Evolutionary conservation across 1,140 invertebrate genomes (phyloP).

Genomic region (Neoseiulus cucumeris): DNA sequence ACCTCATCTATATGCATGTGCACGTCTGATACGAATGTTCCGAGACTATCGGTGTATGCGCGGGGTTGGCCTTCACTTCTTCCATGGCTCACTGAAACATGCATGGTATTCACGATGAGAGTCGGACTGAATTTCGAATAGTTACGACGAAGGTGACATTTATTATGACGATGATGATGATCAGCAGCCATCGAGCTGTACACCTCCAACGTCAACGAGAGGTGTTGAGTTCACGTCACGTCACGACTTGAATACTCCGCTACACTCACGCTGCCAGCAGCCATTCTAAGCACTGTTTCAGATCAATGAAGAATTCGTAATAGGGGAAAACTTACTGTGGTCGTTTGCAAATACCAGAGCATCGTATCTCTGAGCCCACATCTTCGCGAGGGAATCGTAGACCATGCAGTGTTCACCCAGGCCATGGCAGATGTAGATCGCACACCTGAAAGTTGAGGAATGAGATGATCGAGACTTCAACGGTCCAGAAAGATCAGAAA

Average conservation of each 20-base stretch:
- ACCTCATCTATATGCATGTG: background rate
- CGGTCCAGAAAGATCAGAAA: no score
- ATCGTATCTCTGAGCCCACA: slow-evolving; percentile 4
- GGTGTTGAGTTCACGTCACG: no score
- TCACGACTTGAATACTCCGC: no score
- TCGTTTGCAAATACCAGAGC: background rate
- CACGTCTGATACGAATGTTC: background rate
- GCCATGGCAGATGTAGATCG: background rate
- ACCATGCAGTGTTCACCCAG: background rate
- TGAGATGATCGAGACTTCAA: background rate
- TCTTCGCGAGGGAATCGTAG: background rate
- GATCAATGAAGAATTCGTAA: no score
- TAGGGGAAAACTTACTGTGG: background rate
- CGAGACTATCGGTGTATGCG: background rate
- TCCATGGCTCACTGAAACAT: background rate
- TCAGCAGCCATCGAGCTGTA: no score
- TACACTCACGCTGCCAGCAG: no score
- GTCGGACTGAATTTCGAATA: no score
- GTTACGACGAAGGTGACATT: no score
- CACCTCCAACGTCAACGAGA: no score
- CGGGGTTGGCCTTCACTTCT: background rate
- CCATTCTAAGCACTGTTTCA: no score
- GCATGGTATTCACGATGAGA: no score
- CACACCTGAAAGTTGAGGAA: background rate
- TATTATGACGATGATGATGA: no score